A percentile compares a stretch with the other conserved stretches of the same genome.
Conservation (phyloP, 2,888 invertebrate species). For the Orchestes rusci region DNA sequence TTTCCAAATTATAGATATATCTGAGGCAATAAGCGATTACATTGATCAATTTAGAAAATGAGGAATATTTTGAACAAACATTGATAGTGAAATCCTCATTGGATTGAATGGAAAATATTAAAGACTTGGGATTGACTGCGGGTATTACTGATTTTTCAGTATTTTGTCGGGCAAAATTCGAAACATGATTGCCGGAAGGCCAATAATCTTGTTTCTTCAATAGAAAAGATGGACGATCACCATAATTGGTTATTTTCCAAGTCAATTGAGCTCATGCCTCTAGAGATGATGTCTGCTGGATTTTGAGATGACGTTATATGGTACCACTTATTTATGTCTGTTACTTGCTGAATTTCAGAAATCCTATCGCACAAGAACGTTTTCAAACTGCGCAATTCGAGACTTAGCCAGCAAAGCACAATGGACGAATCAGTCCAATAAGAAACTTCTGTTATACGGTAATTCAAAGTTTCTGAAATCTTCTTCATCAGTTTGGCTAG, state of each 20-base stretch:
- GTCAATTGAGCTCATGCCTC: constrained; percentile 9
- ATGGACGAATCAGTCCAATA: constrained; percentile 1
- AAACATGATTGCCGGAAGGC: constrained; percentile 1
- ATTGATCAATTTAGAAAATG: not conserved
- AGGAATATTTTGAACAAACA: constrained; percentile 1
- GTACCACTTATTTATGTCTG: not conserved
- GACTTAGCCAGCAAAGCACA: not conserved
- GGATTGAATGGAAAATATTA: not conserved
- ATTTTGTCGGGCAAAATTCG: not conserved
- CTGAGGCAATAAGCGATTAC: not conserved
- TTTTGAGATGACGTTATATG: not conserved
- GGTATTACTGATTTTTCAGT: not conserved
- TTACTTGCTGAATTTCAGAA: not conserved
- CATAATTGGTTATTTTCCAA: constrained; percentile 5
- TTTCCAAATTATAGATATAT: not conserved
- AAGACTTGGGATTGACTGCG: not conserved
- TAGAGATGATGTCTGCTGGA: constrained; percentile 7
- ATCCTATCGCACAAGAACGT: not conserved
- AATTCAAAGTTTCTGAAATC: not conserved
- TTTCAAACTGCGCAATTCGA: not conserved
- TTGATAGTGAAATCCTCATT: not conserved
- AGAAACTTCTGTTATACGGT: not conserved
- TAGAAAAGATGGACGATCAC: constrained; percentile 13
- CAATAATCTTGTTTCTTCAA: not conserved
- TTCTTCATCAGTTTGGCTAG: not conserved